phyloP scores from a whole-genome alignment of 2,113 vertebrate genomes.

The Chelonoidis abingdonii region DNA sequence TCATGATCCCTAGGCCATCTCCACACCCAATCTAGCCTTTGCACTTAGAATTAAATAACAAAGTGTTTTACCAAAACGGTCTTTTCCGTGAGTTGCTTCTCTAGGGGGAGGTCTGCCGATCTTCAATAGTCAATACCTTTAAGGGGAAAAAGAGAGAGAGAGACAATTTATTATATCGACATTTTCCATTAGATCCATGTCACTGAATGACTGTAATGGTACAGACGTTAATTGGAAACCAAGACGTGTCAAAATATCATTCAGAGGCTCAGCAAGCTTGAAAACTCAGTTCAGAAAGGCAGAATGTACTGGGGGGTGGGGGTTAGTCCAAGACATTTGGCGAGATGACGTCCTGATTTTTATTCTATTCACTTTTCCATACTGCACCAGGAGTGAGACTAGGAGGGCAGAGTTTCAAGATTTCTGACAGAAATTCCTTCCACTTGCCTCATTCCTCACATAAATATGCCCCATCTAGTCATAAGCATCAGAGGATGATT shows the following conservation, averaged over 20 bases:
- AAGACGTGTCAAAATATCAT: background rate
- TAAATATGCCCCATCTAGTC: background rate
- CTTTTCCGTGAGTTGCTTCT: background rate
- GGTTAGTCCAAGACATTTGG: background rate
- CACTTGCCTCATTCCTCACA: background rate
- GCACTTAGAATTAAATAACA: background rate
- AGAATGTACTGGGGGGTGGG: background rate
- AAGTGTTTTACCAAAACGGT: conserved; percentile 9
- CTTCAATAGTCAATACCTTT: background rate
- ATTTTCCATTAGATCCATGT: background rate
- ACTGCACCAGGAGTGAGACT: background rate
- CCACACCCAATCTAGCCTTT: background rate
- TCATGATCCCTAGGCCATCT: background rate
- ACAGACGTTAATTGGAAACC: background rate
- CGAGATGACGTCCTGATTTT: background rate
- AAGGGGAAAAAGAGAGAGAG: background rate
- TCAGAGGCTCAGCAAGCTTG: background rate
- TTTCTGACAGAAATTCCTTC: background rate
- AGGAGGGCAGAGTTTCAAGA: background rate
- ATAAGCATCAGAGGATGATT: background rate
- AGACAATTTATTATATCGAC: background rate
- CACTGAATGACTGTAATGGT: background rate
- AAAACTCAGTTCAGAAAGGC: background rate
- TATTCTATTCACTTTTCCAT: background rate
- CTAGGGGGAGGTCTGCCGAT: conserved; percentile 31